phyloP scores from a whole-genome alignment of 2,888 invertebrate genomes.

The Microctonus hyperodae region DNA sequence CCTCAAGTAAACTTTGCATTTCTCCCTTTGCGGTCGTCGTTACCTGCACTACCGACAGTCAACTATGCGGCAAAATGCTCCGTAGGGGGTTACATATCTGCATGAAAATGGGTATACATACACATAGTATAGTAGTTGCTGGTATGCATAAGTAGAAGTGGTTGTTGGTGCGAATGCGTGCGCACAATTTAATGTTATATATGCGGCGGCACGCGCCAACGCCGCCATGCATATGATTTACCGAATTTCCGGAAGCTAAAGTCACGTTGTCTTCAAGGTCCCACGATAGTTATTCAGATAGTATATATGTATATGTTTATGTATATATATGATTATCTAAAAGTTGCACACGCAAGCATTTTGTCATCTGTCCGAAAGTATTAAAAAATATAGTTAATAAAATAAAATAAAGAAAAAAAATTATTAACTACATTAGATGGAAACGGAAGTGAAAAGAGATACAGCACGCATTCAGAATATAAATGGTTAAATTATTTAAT shows the following conservation, averaged over 20 bases:
- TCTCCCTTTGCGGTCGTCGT: not conserved
- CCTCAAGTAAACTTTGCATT: constrained; percentile 14
- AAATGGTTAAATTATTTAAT: not conserved
- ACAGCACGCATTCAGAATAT: not conserved
- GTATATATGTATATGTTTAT: too few relatives aligned
- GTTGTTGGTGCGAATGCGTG: constrained; percentile 9
- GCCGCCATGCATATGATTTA: constrained; percentile 48
- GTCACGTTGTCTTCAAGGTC: constrained; percentile 36
- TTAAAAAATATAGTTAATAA: not conserved
- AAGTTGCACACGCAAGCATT: not conserved
- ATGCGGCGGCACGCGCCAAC: constrained; percentile 53
- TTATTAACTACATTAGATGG: not conserved
- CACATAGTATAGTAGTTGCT: too few relatives aligned
- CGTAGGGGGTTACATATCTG: constrained; percentile 34
- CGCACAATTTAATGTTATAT: constrained; percentile 37
- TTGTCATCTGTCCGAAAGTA: not conserved
- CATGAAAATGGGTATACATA: not conserved
- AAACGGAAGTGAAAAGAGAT: not conserved
- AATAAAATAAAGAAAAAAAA: not conserved
- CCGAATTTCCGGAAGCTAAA: constrained; percentile 49
- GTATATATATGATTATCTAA: constrained; percentile 18
- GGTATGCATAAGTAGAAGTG: not conserved
- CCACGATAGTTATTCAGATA: not conserved
- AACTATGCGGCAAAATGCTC: not conserved
- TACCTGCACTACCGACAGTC: constrained; percentile 27